Base-by-base conservation (phyloP, 2,797 vertebrate genomes). In the Acestrorhynchus altus region DNA sequence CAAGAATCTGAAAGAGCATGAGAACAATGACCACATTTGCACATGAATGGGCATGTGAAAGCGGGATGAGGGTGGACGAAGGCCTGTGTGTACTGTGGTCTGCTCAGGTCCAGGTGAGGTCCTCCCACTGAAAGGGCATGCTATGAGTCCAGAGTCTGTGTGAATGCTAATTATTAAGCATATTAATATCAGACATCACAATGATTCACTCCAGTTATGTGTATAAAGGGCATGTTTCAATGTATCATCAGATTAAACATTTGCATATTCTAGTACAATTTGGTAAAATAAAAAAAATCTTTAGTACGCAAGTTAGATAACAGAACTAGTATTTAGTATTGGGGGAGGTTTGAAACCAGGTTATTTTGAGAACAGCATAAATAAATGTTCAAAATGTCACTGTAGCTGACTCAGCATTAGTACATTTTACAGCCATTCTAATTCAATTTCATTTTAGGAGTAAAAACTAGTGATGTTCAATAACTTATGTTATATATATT, bases 11-110 rank as follows among this genome's bases (percentile, higher is more conserved):
- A 87, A 88, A 87, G 88, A 79, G 74, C 83, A 12, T 49, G 51
- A 18, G 90, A 87, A 92, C 90, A 93, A 92, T 91, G 71, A 85
- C 72, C 76, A 78, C 84, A 93, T 93, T 93, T 92, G 90, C 92
- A 93, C 92, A 93, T 93, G 92, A 94, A 93, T 93, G 88, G 87
- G 88, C 89, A 88, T 88, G 83, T 93, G 90, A 93, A 92, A 92
- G 87, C 87, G 16, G 74, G 72, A 87, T 85, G 90, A 90, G 90
- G 86, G 88, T 91, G 90, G 89, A 91, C 87, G 86, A 91, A 90
- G 92, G 89, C 89, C 89, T 88, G 85, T 78, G 83, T 89, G 89
- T 85, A 88, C 83, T 57, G 8, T n/a, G 44, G 24, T n/a, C 24
- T 63, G 40, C 56, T 61, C 69, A 16, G 24, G 86, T 87, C 90